Conservation (phyloP, 1,140 invertebrate species). For the Drosophila trapezifrons region DNA sequence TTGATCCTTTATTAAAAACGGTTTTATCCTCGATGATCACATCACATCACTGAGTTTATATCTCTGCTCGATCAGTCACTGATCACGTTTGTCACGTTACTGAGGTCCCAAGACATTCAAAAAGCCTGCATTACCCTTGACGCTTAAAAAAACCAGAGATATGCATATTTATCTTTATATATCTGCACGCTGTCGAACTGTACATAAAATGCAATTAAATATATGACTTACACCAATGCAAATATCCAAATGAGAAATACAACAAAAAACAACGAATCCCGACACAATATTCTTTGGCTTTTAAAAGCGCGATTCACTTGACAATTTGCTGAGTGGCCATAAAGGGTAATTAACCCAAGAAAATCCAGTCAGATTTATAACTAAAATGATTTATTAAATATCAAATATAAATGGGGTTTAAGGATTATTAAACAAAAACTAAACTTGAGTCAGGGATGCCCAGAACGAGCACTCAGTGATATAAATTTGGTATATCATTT, state of each 20-base stretch:
- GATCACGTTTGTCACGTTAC: slow-evolving; percentile 18
- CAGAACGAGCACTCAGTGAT: too few species aligned
- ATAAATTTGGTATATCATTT: too few species aligned
- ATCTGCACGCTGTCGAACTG: slow-evolving; percentile 29
- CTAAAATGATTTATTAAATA: neutral
- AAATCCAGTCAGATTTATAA: too few species aligned
- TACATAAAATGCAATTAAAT: slow-evolving; percentile 68
- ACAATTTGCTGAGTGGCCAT: slow-evolving; percentile 41
- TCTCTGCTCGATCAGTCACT: slow-evolving; percentile 14
- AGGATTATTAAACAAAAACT: too few species aligned
- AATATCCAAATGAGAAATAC: slow-evolving; percentile 6
- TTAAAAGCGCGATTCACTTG: neutral
- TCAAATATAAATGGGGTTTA: too few species aligned
- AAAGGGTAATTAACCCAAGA: slow-evolving; percentile 24
- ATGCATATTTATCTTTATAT: slow-evolving; percentile 19
- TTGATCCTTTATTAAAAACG: neutral
- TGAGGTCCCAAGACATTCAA: slow-evolving; percentile 7
- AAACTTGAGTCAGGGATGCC: too few species aligned
- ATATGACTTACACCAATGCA: slow-evolving; percentile 23
- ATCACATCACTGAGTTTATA: slow-evolving; percentile 4
- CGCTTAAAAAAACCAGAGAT: neutral
- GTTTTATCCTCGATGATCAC: neutral
- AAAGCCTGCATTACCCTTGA: slow-evolving; percentile 18
- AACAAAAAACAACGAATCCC: slow-evolving; percentile 10
- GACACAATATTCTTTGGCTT: slow-evolving; percentile 25